Evolutionary conservation across 2,888 invertebrate species (phyloP).

Genomic region (Poecilobothrus nobilitatus): DNA sequence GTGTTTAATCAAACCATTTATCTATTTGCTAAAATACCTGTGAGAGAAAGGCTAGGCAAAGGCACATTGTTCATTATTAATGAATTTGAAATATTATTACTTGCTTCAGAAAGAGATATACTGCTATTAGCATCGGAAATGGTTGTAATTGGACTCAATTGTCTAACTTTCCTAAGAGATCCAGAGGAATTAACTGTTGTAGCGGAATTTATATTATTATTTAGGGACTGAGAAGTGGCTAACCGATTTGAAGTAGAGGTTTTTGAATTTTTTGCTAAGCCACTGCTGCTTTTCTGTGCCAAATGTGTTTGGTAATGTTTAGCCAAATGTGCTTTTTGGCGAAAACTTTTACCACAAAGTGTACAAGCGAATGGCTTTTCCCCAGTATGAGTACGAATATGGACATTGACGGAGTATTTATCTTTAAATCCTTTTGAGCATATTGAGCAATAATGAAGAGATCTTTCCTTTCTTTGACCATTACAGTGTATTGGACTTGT

Average conservation of each 20-base stretch:
- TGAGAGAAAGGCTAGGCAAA: not conserved
- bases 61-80: not conserved
- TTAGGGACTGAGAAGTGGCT: slow-evolving; percentile 12
- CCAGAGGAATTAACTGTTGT: not conserved
- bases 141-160: slow-evolving; percentile 12
- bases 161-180: not conserved
- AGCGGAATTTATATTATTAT: not conserved
- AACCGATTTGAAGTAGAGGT: slow-evolving; percentile 34
- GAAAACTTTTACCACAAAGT: slow-evolving; percentile 85
- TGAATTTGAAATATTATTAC: not conserved
- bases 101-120: not conserved
- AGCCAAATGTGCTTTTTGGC: slow-evolving; percentile 85
- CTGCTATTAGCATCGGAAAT: not conserved
- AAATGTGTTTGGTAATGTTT: slow-evolving; percentile 91
- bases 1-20: not conserved
- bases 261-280: slow-evolving; percentile 46
- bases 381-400: slow-evolving; percentile 94
- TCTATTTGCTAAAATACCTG: slow-evolving; percentile 1
- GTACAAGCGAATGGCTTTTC: slow-evolving; percentile 96
- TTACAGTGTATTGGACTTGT: slow-evolving; percentile 47
- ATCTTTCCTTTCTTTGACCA: slow-evolving; percentile 74
- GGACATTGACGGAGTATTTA: slow-evolving; percentile 96
- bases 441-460: slow-evolving; percentile 85
- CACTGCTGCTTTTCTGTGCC: slow-evolving; percentile 69
- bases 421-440: slow-evolving; percentile 91